These are phyloP conservation scores for Chaenocephalus aceratus DNA, from an alignment of 2,113 vertebrate species.

Conservation along the genomic window DNA sequence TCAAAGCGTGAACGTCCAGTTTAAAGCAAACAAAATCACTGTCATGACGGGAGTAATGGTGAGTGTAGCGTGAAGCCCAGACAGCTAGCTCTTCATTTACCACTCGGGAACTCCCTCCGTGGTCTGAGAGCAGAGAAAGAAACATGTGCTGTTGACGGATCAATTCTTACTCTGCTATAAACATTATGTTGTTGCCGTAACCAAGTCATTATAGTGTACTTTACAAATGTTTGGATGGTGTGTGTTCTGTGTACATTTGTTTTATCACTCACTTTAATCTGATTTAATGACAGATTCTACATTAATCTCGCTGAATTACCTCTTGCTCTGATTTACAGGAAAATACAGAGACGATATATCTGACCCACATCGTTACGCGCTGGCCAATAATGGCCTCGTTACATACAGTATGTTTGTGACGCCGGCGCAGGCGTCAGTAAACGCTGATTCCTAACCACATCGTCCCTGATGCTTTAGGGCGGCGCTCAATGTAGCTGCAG, in stretches of 20 bases:
- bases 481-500: conserved; percentile 36
- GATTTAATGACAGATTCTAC: neutral
- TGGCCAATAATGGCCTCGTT: conserved; percentile 24
- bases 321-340: neutral
- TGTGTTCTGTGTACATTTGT: neutral
- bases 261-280: neutral
- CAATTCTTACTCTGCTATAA: neutral
- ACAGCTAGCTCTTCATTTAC: conserved; percentile 54
- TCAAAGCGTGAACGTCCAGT: conserved; percentile 29
- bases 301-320: neutral
- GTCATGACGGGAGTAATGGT: conserved; percentile 29
- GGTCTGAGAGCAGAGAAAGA: conserved; percentile 22
- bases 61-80: conserved; percentile 37
- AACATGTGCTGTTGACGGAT: neutral
- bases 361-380: neutral
- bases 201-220: no score
- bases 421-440: conserved; percentile 36
- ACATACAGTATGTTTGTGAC: conserved; percentile 23
- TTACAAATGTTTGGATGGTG: neutral
- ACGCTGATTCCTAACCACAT: conserved; percentile 45
- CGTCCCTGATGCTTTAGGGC: conserved; percentile 19
- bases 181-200: neutral
- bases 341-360: conserved; percentile 19
- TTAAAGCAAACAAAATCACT: conserved; percentile 15
- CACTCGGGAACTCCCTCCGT: conserved; percentile 30